Evolutionary conservation across 2,888 invertebrate genomes (phyloP).

Genomic region (Boloria selene): DNA sequence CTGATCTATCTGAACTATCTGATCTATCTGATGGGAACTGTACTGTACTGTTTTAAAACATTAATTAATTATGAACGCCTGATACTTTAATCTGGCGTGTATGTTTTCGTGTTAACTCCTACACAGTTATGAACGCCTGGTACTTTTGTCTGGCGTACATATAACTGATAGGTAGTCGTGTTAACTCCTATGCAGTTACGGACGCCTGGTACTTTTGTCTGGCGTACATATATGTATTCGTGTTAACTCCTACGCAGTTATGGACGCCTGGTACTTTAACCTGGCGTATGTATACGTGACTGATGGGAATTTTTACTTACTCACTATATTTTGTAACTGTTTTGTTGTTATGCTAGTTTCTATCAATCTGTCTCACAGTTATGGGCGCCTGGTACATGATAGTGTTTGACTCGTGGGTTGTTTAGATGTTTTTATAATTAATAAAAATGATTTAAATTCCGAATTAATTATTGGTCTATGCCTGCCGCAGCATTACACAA

Average conservation of each 20-base stretch:
- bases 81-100: background rate
- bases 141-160: background rate
- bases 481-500: too few species aligned
- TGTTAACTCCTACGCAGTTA: background rate
- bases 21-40: constrained; percentile 79
- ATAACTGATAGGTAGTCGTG: background rate
- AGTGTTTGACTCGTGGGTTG: constrained; percentile 6
- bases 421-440: constrained; percentile 7
- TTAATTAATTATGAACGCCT: background rate
- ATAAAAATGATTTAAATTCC: background rate
- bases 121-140: constrained; percentile 1
- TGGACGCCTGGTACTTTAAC: constrained; percentile 2
- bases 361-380: background rate
- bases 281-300: too few species aligned
- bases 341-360: background rate
- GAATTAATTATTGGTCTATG: background rate
- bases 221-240: background rate
- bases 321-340: background rate
- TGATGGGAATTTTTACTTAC: constrained; percentile 16
- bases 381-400: background rate
- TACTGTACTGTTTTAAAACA: constrained; percentile 48
- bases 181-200: background rate
- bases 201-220: constrained; percentile 3
- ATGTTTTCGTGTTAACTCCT: background rate
- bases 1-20: constrained; percentile 77